Percentiles rank a stretch among this genome's conserved stretches.
Conservation (phyloP, 2,888 invertebrate genomes). For the Pocota personata region DNA sequence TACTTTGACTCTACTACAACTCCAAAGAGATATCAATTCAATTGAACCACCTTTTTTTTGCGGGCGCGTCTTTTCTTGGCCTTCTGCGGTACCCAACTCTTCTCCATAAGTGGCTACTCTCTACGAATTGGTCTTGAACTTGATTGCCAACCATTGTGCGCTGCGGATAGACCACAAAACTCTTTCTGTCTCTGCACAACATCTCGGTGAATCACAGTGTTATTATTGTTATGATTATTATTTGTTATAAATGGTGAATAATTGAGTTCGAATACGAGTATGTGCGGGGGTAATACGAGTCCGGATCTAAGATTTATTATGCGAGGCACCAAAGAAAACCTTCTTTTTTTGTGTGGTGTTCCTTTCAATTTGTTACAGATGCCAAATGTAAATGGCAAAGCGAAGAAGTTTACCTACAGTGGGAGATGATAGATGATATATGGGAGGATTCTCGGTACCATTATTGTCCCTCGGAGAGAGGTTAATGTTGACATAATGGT, state of each 20-base stretch:
- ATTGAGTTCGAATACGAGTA: conserved; percentile 62
- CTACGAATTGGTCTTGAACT: conserved; percentile 69
- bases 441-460: conserved; percentile 29
- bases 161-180: conserved; percentile 10
- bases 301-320: conserved; percentile 59
- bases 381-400: conserved; percentile 59
- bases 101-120: conserved; percentile 56
- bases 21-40: conserved; percentile 58
- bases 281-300: conserved; percentile 21
- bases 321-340: conserved; percentile 25
- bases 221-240: conserved; percentile 69
- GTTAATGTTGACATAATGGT: conserved; percentile 71
- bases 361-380: conserved; percentile 71
- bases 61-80: conserved; percentile 29
- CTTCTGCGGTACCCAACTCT: background rate
- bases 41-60: conserved; percentile 58
- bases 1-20: conserved; percentile 21
- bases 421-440: conserved; percentile 55
- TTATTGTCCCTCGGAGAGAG: conserved; percentile 58
- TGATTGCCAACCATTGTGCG: conserved; percentile 55
- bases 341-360: conserved; percentile 20
- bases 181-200: background rate
- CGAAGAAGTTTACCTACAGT: background rate
- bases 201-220: conserved; percentile 32
- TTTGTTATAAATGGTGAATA: conserved; percentile 69